Evolutionary conservation across 2,888 invertebrate species (phyloP), one percentile per base, ranked within the genome.

Genomic region (Drosophila neotestacea): DNA sequence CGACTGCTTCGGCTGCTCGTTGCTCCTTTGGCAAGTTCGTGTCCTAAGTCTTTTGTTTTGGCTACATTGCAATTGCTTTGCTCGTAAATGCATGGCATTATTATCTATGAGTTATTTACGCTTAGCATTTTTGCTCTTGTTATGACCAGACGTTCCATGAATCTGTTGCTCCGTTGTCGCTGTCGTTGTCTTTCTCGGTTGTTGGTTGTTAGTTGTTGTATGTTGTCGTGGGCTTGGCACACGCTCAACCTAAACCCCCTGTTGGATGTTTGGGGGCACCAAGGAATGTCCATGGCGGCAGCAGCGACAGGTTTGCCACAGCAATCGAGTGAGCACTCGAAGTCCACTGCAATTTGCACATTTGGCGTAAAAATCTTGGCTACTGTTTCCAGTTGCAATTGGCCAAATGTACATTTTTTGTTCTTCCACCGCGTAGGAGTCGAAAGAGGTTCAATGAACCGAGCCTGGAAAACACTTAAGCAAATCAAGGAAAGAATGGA

Each of bases 31-130:
- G 74, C 73, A 65, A 83, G 85, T 88, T 89, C 84, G 90, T 88
- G 86, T 89, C 90, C 86, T 89, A 89, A 85, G 85, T 85, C 88
- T 89, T 89, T 88, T 85, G 85, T 85, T 85, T 88, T 88, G 82
- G 62, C 71, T 61, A 63, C 70, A 67, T 66, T 69, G 70, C 79
- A 79, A 75, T 83, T 71, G 87, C 70, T 52, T 70, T 56, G 50
- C 64, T 72, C 68, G 85, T 60, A 69, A 82, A 83, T 86, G 86
- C 88, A 73, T 81, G 61, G 76, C 86, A 87, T 84, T 87, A 89
- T 84, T 89, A 85, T 84, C 85, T 78, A 85, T 82, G 84, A 89
- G 88, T 84, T 85, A 85, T 89, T 87, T 85, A 84, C 85, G 87
- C 81, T 82, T 63, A 70, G 69, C 87, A 73, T 77, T 71, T 73